Base-by-base conservation (phyloP, 2,797 vertebrate species). In the Synaphobranchus kaupii region DNA sequence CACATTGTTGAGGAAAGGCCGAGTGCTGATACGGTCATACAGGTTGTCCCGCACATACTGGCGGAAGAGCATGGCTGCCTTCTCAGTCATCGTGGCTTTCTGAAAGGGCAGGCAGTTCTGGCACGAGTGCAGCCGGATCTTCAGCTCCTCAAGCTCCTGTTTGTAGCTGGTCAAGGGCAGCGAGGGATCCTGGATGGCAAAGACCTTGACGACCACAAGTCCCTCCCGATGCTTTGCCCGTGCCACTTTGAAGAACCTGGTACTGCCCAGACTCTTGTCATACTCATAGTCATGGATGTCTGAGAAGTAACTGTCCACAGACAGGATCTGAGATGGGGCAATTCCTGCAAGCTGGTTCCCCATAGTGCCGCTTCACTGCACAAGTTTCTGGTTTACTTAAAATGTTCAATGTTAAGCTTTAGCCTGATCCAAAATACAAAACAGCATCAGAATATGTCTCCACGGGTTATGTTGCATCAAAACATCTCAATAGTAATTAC, bases 311-410 rank as follows among this genome's bases (percentile, higher is more conserved):
- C 98, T 99, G 95, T 99, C 98, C 88, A 99, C 98, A 0, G 98
- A 99, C 25, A 99, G 96, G 93, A 99, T 99, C 96, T 99, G 98
- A 0, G 98, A 98, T 0, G 98, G 98, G 82, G 98, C 98, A 83
- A 99, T 99, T 54, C 98, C 98, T 7, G 98, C 98, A 73, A 99
- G 96, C 93, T 99, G 98, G 91, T 99, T 99, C 90, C 98, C 98
- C 98, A 99, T 99, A 88, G 84, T 89, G 60, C 68, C 83, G 28
- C 66, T 56, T 80, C 50, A 56, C 52, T 50, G 20, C 82, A 76
- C 39, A n/a, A 25, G 86, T 9, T 47, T 15, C n/a, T n/a, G 10
- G 31, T 68, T 84, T 34, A 1, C 34, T 73, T 73, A 0, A 44
- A 44, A 76, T 22, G 39, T 17, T 17, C 73, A 76, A 44, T 8